Percentiles rank a stretch among this genome's conserved stretches.
phyloP scores from a whole-genome alignment of 2,113 vertebrate species.

The Melospiza melodia region DNA sequence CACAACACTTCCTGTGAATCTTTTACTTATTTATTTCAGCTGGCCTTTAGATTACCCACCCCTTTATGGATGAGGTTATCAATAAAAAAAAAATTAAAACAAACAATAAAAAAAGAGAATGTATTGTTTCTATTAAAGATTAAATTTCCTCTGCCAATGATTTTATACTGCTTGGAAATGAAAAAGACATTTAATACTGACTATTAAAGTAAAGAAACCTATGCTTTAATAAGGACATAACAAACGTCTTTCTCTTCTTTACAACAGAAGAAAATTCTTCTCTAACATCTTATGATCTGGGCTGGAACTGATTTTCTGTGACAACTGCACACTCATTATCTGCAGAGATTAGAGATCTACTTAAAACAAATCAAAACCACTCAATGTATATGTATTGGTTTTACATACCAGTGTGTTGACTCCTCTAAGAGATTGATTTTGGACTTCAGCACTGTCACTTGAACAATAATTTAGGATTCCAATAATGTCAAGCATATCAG shows the following conservation, averaged over 20 bases:
- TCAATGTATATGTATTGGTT: neutral
- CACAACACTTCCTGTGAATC: neutral
- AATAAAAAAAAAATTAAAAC: neutral
- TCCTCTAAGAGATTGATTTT: conserved; percentile 23
- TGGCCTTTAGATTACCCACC: neutral
- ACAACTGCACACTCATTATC: conserved; percentile 45
- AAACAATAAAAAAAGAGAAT: neutral
- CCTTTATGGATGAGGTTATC: neutral
- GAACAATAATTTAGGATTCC: conserved; percentile 39
- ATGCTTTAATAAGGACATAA: conserved; percentile 29
- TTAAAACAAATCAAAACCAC: conserved; percentile 33
- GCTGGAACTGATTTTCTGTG: conserved; percentile 52
- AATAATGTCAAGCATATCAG: conserved; percentile 2
- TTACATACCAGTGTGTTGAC: conserved; percentile 27
- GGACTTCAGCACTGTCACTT: conserved; percentile 17
- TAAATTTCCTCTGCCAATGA: neutral
- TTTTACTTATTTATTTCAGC: neutral
- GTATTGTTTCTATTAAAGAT: neutral
- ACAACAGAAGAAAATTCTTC: neutral
- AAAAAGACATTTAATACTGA: neutral
- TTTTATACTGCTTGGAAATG: neutral
- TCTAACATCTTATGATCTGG: conserved; percentile 36
- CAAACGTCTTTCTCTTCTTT: neutral
- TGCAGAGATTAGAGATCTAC: conserved; percentile 44
- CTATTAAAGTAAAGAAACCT: conserved; percentile 34